Evolutionary conservation across 2,113 vertebrate genomes (phyloP), one percentile per base, ranked within the genome.

Genomic region (Dicrurus megarhynchus): DNA sequence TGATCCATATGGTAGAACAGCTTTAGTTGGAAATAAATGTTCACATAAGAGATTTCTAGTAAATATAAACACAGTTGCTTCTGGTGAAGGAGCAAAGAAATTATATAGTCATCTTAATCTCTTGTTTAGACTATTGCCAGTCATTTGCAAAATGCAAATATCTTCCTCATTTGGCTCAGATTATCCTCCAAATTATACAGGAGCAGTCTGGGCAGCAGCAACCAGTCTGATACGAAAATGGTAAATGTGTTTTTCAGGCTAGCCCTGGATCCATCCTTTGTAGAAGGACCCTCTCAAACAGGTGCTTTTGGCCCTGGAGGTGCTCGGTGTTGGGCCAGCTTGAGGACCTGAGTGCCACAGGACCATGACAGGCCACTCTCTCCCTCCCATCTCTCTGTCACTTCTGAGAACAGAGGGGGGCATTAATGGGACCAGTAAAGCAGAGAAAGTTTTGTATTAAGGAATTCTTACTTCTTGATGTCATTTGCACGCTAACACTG

Each of bases 141-240:
- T 82, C 63, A 93, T 91, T 90, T 91, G 68, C 67, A 92, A 90
- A 95, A 88, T 74, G 59, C 67, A 92, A 71, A 47, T 68, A 78
- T 79, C 67, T 87, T 91, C 41, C 46, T 93, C 33, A 52, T 87
- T 94, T 93, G 87, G 49, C 78, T 57, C 81, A 90, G 50, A 32
- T 73, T 89, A 46, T 83, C 68, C 55, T 75, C n/a, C 83, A 64
- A 28, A 61, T 91, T 68, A 84, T 21, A 59, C 53, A 80, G 69
- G 67, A 92, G 84, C 57, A 41, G 56, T 35, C n/a, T 57, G 73
- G 35, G 39, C 68, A 84, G 32, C 46, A 68, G 50, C 73, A 71
- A 33, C 33, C 44, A 50, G 52, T 60, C 61, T 80, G 18, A 28
- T 15, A 41, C 17, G 16, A 5, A 87, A 70, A 8, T 19, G 9